Evolutionary conservation across 2,888 invertebrate genomes (phyloP).

Genomic region (Galerucella calmariensis): DNA sequence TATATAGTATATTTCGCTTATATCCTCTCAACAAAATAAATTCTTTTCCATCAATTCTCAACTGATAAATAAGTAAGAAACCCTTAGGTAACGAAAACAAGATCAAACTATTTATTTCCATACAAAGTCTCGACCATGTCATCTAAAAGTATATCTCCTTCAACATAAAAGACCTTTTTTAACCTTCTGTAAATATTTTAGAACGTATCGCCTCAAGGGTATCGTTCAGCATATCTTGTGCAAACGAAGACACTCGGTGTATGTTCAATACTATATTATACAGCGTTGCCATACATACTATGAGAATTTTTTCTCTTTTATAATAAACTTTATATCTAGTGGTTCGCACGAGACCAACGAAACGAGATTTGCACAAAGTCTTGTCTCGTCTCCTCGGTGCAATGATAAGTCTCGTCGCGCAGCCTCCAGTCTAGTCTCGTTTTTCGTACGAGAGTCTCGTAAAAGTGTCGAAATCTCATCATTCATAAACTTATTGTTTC

Average conservation of each 20-base stretch:
- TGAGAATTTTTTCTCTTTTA: no score
- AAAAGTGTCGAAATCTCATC: no score
- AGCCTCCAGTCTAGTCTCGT: no score
- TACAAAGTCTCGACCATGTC: conserved; percentile 24
- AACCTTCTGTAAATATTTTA: conserved; percentile 34
- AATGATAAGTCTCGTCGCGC: no score
- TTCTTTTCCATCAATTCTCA: conserved; percentile 15
- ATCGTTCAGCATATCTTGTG: conserved; percentile 21
- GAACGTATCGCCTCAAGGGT: conserved; percentile 24
- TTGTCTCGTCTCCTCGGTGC: no score
- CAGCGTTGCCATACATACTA: not conserved
- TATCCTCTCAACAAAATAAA: conserved; percentile 2
- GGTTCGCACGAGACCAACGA: no score
- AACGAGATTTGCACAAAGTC: no score
- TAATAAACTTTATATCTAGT: no score
- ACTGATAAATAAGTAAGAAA: conserved; percentile 25
- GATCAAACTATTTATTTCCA: conserved; percentile 23
- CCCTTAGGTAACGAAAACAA: conserved; percentile 19
- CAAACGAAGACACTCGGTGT: conserved; percentile 16
- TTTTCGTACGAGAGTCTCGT: no score
- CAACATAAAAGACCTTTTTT: conserved; percentile 27
- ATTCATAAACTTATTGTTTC: no score
- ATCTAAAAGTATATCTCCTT: conserved; percentile 25
- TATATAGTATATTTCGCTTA: not conserved
- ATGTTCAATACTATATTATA: not conserved